Base-by-base conservation (phyloP, 2,113 vertebrate species). In the Sclerurus mexicanus region DNA sequence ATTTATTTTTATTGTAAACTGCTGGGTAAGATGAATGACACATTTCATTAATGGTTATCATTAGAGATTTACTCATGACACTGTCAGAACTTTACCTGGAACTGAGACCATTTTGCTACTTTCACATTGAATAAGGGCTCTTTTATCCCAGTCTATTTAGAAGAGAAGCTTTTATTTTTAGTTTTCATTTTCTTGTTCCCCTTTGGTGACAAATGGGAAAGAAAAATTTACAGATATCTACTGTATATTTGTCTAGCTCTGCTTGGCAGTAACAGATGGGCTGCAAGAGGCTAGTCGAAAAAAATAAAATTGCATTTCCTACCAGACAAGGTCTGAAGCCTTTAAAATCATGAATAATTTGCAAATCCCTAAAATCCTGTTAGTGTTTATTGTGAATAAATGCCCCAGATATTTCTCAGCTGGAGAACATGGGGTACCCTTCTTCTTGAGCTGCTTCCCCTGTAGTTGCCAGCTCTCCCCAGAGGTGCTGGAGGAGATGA, bases 241-340 rank as follows among this genome's bases (percentile, higher is more conserved):
- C 37, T 0, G 0, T 56, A 0, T 49, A 73, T 86, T 66, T 84
- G 39, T 56, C 42, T 80, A 63, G 85, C 47, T 91, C 72, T 95
- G n/a, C 68, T 84, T 78, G 66, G 81, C 73, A 66, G 35, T 75
- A 63, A 66, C 47, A 88, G 79, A 60, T 67, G 85, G 71, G 55
- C 64, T 90, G 71, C 40, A 74, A 49, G 85, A 73, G 90, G 85
- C 75, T 55, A 63, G 56, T 67, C 89, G 79, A 42, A 53, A 78
- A 80, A 66, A 86, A 75, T 22, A 69, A 85, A 86, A 56, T 80
- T 91, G 68, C 68, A 63, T 94, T 97, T 96, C 84, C 78, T 92
- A 60, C 42, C 53, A 84, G 73, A 31, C n/a, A 56, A 83, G 83
- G 53, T 85, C 87, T 82, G 68, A 93, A 94, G 66, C 72, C 72